phyloP scores from a whole-genome alignment of 2,888 invertebrate species.

The Orthosia gothica region DNA sequence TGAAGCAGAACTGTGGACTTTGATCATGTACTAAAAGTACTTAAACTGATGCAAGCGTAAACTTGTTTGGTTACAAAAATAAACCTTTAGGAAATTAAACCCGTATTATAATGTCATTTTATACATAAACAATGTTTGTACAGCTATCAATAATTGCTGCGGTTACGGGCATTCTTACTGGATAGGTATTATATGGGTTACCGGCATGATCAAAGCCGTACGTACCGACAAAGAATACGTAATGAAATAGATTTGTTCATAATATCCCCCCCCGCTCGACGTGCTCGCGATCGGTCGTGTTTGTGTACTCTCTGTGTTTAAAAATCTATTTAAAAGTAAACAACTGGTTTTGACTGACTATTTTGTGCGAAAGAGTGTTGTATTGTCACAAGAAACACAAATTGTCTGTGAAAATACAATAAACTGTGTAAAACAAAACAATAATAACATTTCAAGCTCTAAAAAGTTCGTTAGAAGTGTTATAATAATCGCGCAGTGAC shows the following conservation, averaged over 20 bases:
- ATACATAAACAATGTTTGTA: conserved; percentile 52
- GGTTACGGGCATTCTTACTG: conserved; percentile 57
- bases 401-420: too few relatives aligned
- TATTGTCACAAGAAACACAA: too few relatives aligned
- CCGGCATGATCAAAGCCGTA: conserved; percentile 62
- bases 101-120: background rate
- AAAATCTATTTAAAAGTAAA: too few relatives aligned
- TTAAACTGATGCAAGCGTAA: background rate
- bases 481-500: too few relatives aligned
- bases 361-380: too few relatives aligned
- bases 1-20: conserved; percentile 3
- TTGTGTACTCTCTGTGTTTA: too few relatives aligned
- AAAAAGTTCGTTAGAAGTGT: too few relatives aligned
- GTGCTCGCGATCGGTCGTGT: too few relatives aligned
- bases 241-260: conserved; percentile 31
- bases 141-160: conserved; percentile 54
- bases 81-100: conserved; percentile 28
- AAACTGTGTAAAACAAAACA: too few relatives aligned
- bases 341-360: too few relatives aligned
- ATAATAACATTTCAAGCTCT: too few relatives aligned
- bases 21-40: background rate
- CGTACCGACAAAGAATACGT: conserved; percentile 46
- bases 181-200: conserved; percentile 58
- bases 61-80: conserved; percentile 1
- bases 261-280: too few relatives aligned